phyloP scores from a whole-genome alignment of 2,888 invertebrate species.

The Molanna angustata region DNA sequence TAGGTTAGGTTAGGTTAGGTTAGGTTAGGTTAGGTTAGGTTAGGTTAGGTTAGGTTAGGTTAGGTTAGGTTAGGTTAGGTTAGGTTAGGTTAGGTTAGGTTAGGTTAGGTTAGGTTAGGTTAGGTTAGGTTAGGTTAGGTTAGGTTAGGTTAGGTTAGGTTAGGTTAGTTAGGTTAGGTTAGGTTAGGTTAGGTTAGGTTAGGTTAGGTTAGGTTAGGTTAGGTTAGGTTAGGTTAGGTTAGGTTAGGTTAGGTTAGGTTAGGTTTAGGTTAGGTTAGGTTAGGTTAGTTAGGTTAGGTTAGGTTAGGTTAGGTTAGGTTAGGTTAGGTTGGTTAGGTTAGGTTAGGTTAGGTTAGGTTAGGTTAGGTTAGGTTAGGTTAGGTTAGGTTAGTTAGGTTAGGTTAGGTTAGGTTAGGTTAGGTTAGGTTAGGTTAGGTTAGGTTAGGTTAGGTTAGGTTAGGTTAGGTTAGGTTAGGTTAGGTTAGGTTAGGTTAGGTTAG shows the following conservation, averaged over 20 bases:
- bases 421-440: slow-evolving; percentile 3
- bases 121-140: too few species aligned
- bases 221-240: slow-evolving; percentile 14
- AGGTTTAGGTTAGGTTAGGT: background rate
- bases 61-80: slow-evolving; percentile 7
- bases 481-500: slow-evolving; percentile 11
- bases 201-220: slow-evolving; percentile 8
- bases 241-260: slow-evolving; percentile 15
- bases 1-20: slow-evolving; percentile 36
- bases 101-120: too few species aligned
- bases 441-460: slow-evolving; percentile 4
- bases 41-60: slow-evolving; percentile 31
- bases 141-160: background rate
- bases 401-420: slow-evolving; percentile 5
- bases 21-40: slow-evolving; percentile 35
- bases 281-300: slow-evolving; percentile 6
- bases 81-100: too few species aligned
- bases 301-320: slow-evolving; percentile 10
- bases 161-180: slow-evolving; percentile 6
- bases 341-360: slow-evolving; percentile 14
- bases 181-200: slow-evolving; percentile 11
- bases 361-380: slow-evolving; percentile 11
- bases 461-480: slow-evolving; percentile 1
- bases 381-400: slow-evolving; percentile 5
- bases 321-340: slow-evolving; percentile 15